phyloP scores from a whole-genome alignment of 2,113 vertebrate species.

The Notarius quadriscutis region DNA sequence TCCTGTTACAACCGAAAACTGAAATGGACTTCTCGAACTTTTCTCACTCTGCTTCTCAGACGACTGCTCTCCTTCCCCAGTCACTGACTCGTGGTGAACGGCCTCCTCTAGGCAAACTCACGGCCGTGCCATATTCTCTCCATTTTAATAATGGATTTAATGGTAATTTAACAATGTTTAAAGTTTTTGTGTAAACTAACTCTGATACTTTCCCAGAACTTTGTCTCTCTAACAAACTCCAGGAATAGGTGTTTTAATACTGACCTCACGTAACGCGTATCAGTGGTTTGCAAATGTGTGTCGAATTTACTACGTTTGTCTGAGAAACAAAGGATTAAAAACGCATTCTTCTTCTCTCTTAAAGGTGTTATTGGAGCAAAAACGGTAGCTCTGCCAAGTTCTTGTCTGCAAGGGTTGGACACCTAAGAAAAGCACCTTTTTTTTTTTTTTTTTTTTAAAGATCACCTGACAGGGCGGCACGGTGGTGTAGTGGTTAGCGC shows the following conservation, averaged over 20 bases:
- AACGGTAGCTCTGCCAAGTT: not conserved
- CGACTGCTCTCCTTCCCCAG: not conserved
- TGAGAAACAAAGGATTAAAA: not conserved
- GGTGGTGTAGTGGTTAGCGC: no score
- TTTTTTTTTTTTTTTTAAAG: not conserved
- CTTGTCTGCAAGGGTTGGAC: not conserved
- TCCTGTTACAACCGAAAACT: not conserved
- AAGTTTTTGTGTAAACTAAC: not conserved
- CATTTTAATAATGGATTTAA: not conserved
- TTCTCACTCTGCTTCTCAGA: not conserved
- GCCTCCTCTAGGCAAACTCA: not conserved
- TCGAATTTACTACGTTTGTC: not conserved
- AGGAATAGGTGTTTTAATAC: not conserved
- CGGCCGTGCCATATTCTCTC: not conserved
- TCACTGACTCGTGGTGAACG: not conserved
- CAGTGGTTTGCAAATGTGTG: not conserved
- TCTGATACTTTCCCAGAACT: not conserved
- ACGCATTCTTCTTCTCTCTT: not conserved
- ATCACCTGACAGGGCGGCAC: no score
- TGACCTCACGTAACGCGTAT: not conserved
- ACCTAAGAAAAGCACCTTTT: not conserved
- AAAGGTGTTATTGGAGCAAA: not conserved
- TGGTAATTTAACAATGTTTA: not conserved
- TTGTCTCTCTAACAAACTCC: not conserved
- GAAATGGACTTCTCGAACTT: not conserved